Evolutionary conservation across 1,140 invertebrate genomes (phyloP), one percentile per base, ranked within the genome.

Genomic region (Contarinia nasturtii): DNA sequence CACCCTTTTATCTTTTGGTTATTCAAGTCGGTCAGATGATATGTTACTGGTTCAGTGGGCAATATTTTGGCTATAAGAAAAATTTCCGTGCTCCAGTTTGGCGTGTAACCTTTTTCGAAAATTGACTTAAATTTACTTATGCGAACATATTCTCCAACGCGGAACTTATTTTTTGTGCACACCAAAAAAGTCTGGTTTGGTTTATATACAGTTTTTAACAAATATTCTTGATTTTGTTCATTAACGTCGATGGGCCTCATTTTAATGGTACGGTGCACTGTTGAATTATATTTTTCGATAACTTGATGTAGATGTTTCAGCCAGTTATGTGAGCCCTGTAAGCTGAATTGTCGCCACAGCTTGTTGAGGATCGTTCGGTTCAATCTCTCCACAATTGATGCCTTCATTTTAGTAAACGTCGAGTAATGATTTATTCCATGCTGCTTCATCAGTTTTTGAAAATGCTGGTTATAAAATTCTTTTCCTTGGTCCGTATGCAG

Each of bases 351-450:
- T 52, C 57, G 59, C 51, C 54, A 71, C 51, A 70, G 58, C 53
- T 58, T 63, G 17, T 47, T 51, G 59, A 68, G 70, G 42, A 72
- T 48, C 18, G 63, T 70, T 51, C 63, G 50, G 54, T 67, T 67
- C 45, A 68, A 65, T 47, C 68, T 43, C 56, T 70, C 68, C 40
- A 61, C 58, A 46, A 69, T 57, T 15, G 59, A 56, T 15, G 64
- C 65, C 58, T 72, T 73, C 36, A 59, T 57, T 36, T 53, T 53
- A 46, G 53, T 59, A 55, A 57, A 65, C 18, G 64, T 67, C 14
- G 56, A 63, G 53, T 66, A 69, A 49, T 67, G 54, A 51, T 67
- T 60, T 36, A 70, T 63, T 12, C 58, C 51, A 52, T 57, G 51
- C 44, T 51, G 52, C 51, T 55, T 48, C 51, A 64, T 57, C 34